phyloP scores from a whole-genome alignment of 2,113 vertebrate genomes.

The Puffinus mauretanicus region DNA sequence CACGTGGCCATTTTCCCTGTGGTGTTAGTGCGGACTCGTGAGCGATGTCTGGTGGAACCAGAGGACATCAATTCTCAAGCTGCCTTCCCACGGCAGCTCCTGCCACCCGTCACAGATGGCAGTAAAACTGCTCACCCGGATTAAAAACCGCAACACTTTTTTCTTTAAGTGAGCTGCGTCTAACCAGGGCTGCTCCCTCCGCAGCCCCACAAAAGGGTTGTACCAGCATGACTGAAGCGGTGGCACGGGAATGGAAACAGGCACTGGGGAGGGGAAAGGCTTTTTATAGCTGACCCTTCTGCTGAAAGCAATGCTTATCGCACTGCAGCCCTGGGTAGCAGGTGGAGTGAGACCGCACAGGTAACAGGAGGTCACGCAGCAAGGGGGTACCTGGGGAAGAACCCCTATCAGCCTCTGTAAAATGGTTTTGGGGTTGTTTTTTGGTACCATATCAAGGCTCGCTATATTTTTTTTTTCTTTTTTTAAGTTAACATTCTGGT shows the following conservation, averaged over 20 bases:
- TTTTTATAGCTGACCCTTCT: slow-evolving; percentile 64
- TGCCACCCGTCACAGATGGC: not conserved
- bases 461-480: not conserved
- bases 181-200: not conserved
- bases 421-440: not conserved
- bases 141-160: not conserved
- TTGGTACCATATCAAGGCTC: not conserved
- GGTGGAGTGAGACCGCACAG: slow-evolving; percentile 42
- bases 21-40: not conserved
- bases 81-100: not conserved
- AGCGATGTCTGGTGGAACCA: not conserved
- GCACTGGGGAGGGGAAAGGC: slow-evolving; percentile 22
- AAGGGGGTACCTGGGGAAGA: not conserved
- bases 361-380: slow-evolving; percentile 26
- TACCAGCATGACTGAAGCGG: not conserved
- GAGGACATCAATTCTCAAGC: not conserved
- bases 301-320: slow-evolving; percentile 17
- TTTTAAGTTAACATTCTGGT: not conserved
- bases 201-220: not conserved
- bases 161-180: not conserved
- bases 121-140: not conserved
- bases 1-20: fast-evolving
- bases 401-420: not conserved
- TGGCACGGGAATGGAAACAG: slow-evolving; percentile 12
- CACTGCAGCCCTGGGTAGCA: not conserved